A percentile compares a stretch with the other conserved stretches of the same genome.
Evolutionary conservation across 2,888 invertebrate genomes (phyloP).

Genomic region (Dryomyza anilis): DNA sequence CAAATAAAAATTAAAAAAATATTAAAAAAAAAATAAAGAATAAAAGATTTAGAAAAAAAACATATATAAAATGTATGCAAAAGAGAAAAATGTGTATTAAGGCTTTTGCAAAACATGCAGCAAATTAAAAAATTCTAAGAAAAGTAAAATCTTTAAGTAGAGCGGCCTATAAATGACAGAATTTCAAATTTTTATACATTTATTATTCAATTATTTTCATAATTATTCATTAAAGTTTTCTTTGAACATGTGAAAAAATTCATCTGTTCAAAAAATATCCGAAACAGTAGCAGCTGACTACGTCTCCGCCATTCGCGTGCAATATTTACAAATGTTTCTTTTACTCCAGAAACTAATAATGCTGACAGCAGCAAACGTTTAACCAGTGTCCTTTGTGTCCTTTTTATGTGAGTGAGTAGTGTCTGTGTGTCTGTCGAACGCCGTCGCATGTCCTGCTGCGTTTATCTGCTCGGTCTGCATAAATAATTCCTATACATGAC

Average conservation of each 20-base stretch:
- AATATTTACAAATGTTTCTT: not conserved
- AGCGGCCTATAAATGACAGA: no score
- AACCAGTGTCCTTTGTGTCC: not conserved
- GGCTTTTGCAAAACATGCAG: not conserved
- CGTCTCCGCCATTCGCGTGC: not conserved
- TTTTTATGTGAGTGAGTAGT: no score
- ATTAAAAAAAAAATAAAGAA: not conserved
- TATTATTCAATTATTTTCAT: no score
- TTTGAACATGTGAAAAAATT: no score
- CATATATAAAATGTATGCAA: no score
- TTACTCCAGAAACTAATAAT: not conserved
- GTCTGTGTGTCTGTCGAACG: no score
- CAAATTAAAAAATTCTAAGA: no score
- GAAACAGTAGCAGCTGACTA: not conserved
- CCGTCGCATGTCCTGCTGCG: constrained; percentile 14
- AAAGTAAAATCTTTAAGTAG: no score
- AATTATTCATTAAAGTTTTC: no score
- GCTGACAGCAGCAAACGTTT: not conserved
- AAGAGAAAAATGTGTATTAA: constrained; percentile 6
- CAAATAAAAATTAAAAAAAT: not conserved
- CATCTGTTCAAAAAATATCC: not conserved
- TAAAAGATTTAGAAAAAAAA: no score
- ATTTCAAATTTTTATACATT: no score
- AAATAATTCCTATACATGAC: constrained; percentile 20
- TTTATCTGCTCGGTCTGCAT: not conserved